Percentiles rank a stretch among this genome's conserved stretches.
These are phyloP conservation scores for Pollicipes pollicipes DNA, from an alignment of 1,140 invertebrate species.

Conservation along the genomic window DNA sequence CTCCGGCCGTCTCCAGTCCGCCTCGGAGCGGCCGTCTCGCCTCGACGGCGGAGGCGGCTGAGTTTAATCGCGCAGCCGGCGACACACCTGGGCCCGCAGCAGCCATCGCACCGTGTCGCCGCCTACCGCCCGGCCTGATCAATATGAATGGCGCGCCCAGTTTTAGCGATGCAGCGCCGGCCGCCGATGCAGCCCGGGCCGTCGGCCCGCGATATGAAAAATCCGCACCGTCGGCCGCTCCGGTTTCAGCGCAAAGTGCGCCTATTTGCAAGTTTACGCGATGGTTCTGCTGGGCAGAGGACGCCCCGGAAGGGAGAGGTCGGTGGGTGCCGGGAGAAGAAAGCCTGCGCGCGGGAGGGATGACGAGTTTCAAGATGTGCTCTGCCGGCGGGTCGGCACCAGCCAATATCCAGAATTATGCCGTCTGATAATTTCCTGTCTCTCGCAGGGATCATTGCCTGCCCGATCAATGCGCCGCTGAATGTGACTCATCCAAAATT, in stretches of 20 bases:
- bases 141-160: background rate
- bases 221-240: background rate
- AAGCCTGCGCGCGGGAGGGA: too few relatives aligned
- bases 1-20: background rate
- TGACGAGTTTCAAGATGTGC: too few relatives aligned
- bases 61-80: background rate
- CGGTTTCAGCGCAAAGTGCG: background rate
- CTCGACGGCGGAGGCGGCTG: too few relatives aligned
- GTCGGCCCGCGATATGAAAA: background rate
- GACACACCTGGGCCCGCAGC: background rate
- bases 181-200: too few relatives aligned
- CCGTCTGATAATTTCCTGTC: background rate
- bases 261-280: constrained; percentile 1
- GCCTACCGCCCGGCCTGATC: background rate
- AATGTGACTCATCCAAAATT: background rate
- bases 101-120: background rate
- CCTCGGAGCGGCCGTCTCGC: too few relatives aligned
- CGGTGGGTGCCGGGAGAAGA: too few relatives aligned
- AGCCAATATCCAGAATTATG: background rate
- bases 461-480: background rate
- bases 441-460: background rate
- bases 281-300: background rate
- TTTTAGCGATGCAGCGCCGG: background rate
- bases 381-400: too few relatives aligned
- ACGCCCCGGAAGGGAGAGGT: background rate